These are phyloP conservation scores for Rhinogobius similis DNA, from an alignment of 2,113 vertebrate genomes.

Conservation along the genomic window DNA sequence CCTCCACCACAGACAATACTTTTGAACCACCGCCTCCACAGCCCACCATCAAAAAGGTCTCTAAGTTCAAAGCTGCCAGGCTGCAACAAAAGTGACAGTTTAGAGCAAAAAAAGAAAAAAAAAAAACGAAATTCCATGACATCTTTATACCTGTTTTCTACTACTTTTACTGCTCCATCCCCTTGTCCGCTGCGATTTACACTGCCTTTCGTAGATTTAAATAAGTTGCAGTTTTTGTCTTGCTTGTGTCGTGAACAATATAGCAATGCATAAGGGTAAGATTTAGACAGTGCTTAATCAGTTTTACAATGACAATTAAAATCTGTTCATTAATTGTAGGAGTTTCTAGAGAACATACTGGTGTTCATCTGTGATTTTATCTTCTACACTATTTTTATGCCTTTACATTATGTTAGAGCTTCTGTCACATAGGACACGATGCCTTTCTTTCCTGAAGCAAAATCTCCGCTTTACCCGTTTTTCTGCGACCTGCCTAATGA, in stretches of 20 bases:
- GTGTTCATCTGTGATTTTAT: constrained; percentile 8
- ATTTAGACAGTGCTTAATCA: not conserved
- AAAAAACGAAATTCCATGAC: not conserved
- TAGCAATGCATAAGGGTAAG: not conserved
- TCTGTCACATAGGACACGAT: constrained; percentile 4
- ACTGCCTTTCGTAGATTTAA: constrained; percentile 4
- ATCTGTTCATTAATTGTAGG: not conserved
- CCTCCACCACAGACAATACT: constrained; percentile 24
- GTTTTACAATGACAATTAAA: not conserved
- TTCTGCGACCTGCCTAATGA: constrained; percentile 52
- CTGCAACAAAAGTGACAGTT: constrained; percentile 79
- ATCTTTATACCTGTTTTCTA: constrained; percentile 38
- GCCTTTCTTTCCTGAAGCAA: constrained; percentile 14
- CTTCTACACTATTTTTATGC: constrained; percentile 16
- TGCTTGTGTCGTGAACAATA: not conserved
- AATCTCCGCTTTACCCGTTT: constrained; percentile 9
- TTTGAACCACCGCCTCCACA: constrained; percentile 76
- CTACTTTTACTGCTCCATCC: not conserved
- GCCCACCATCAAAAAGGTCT: constrained; percentile 69
- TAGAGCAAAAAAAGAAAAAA: no score
- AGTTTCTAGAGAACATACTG: constrained; percentile 7
- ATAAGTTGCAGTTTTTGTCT: constrained; percentile 3
- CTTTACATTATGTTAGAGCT: constrained; percentile 18
- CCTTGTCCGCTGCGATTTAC: not conserved
- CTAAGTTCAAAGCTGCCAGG: constrained; percentile 94